These are phyloP conservation scores for Percopsis omiscomaycus DNA, from an alignment of 2,797 vertebrate species.

Conservation along the genomic window DNA sequence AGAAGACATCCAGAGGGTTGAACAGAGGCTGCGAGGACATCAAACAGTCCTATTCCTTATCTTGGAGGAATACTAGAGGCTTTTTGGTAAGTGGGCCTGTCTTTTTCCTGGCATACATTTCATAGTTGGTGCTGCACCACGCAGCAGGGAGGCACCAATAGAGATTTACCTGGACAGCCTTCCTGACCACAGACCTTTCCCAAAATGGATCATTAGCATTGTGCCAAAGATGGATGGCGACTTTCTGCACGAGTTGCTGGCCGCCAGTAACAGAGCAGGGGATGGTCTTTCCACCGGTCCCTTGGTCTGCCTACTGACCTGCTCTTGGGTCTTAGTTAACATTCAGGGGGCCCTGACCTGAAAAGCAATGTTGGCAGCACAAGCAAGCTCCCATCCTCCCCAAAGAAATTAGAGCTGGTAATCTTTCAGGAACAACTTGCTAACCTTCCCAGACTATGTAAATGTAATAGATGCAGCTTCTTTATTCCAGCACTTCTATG, in stretches of 20 bases:
- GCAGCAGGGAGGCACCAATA: slow-evolving; percentile 57
- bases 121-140: slow-evolving; percentile 43
- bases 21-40: slow-evolving; percentile 64
- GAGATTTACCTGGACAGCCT: slow-evolving; percentile 69
- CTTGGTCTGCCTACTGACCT: slow-evolving; percentile 77
- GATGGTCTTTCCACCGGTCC: slow-evolving; percentile 67
- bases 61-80: slow-evolving; percentile 57
- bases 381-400: slow-evolving; percentile 81
- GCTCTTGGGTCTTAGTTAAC: slow-evolving; percentile 85
- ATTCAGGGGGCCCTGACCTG: slow-evolving; percentile 80
- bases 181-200: slow-evolving; percentile 65
- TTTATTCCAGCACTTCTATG: slow-evolving; percentile 63
- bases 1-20: slow-evolving; percentile 62
- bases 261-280: slow-evolving; percentile 64
- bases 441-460: slow-evolving; percentile 81
- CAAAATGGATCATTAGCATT: slow-evolving; percentile 77
- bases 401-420: slow-evolving; percentile 85
- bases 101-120: slow-evolving; percentile 62
- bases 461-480: slow-evolving; percentile 75
- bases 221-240: slow-evolving; percentile 82
- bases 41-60: slow-evolving; percentile 60
- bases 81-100: slow-evolving; percentile 42
- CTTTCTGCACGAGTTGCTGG: slow-evolving; percentile 78
- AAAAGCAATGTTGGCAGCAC: slow-evolving; percentile 78
- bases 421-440: slow-evolving; percentile 78